Evolutionary conservation across 2,797 vertebrate genomes (phyloP).

Genomic region (Trachurus trachurus): DNA sequence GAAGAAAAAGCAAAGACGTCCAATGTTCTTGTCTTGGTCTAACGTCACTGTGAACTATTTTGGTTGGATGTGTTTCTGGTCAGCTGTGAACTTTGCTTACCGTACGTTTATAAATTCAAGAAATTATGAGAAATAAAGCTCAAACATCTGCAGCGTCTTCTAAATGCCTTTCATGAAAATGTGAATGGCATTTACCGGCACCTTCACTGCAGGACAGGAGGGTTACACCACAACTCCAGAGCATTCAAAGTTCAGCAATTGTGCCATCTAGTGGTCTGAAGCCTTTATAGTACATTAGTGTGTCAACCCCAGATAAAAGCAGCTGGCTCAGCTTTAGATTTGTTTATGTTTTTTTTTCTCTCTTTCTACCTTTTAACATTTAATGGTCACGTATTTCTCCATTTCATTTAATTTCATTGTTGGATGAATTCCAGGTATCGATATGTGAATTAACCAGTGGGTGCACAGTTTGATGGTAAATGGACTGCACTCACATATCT

Average conservation of each 20-base stretch:
- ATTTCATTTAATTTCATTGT: background rate
- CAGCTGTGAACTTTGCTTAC: background rate
- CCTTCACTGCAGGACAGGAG: background rate
- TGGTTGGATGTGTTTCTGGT: no score
- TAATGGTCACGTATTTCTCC: background rate
- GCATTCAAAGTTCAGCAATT: background rate
- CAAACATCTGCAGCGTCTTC: no score
- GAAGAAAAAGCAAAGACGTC: background rate
- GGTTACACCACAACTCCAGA: background rate
- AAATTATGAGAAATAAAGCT: no score
- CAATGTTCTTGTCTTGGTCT: background rate
- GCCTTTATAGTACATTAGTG: background rate
- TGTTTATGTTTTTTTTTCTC: no score
- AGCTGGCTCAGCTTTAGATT: no score
- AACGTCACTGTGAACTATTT: background rate
- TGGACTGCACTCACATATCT: no score
- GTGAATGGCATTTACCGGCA: background rate
- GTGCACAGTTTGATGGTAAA: background rate
- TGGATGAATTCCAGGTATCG: background rate
- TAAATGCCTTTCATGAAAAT: background rate
- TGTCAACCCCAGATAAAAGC: background rate
- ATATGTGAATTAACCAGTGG: background rate
- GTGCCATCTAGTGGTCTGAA: slow-evolving; percentile 67
- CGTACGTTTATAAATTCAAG: no score
- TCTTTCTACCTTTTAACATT: background rate